phyloP scores from a whole-genome alignment of 1,140 invertebrate genomes.

The Asbolus verrucosus region DNA sequence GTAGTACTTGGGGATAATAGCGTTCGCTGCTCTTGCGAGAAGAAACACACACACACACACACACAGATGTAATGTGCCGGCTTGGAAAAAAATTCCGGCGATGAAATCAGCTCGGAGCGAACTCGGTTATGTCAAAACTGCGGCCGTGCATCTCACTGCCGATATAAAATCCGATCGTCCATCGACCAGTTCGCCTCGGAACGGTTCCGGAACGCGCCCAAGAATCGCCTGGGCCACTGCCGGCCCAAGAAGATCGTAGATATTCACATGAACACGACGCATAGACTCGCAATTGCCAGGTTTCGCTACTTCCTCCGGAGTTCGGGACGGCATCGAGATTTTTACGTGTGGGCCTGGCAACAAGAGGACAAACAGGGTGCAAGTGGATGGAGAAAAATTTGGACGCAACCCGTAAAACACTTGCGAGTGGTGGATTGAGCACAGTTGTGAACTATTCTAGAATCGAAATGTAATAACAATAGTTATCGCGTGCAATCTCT shows the following conservation, averaged over 20 bases:
- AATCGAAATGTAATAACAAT: too few species aligned
- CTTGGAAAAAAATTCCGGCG: slow-evolving; percentile 45
- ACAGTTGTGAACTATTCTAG: too few species aligned
- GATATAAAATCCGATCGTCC: slow-evolving; percentile 44
- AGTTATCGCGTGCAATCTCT: too few species aligned
- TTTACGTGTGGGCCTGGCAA: neutral
- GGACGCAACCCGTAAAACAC: too few species aligned
- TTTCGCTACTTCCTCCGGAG: slow-evolving; percentile 8
- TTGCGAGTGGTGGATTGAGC: too few species aligned
- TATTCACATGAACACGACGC: slow-evolving; percentile 32
- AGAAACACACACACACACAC: slow-evolving; percentile 43
- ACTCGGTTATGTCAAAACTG: slow-evolving; percentile 50
- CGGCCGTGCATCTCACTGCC: slow-evolving; percentile 42
- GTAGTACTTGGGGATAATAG: slow-evolving; percentile 45
- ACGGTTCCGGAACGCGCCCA: neutral
- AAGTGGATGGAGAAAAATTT: neutral
- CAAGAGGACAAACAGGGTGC: neutral
- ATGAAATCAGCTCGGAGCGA: slow-evolving; percentile 50
- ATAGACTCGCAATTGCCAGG: slow-evolving; percentile 19
- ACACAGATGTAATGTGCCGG: slow-evolving; percentile 29
- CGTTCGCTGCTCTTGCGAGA: slow-evolving; percentile 36
- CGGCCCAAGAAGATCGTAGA: slow-evolving; percentile 3
- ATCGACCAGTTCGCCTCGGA: slow-evolving; percentile 14
- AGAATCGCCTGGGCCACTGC: neutral
- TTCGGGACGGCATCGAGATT: neutral